A percentile compares a stretch with the other conserved stretches of the same genome.
phyloP scores from a whole-genome alignment of 2,113 vertebrate species.

The Daboia siamensis region DNA sequence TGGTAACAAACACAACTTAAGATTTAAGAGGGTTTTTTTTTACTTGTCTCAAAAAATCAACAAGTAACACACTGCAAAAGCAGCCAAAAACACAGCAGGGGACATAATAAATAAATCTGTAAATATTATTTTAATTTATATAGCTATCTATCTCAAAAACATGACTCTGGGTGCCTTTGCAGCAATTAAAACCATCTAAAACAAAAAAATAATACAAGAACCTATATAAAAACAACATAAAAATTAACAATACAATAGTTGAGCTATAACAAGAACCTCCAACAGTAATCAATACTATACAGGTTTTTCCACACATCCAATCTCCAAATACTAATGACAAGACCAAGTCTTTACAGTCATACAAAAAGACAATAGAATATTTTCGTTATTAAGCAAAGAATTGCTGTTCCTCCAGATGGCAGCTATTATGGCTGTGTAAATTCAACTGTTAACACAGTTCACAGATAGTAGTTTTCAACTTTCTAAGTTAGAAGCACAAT shows the following conservation, averaged over 20 bases:
- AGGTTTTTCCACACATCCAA: neutral
- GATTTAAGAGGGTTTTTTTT: neutral
- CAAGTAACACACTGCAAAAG: too few species aligned
- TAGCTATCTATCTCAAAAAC: neutral
- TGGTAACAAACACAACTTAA: neutral
- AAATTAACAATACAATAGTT: neutral
- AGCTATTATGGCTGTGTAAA: neutral
- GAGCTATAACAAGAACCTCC: neutral
- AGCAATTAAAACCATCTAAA: neutral
- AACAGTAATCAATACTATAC: neutral
- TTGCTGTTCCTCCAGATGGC: too few species aligned
- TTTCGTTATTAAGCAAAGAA: neutral
- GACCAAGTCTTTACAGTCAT: neutral
- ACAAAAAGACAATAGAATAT: neutral
- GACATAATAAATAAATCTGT: too few species aligned
- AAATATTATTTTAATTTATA: too few species aligned
- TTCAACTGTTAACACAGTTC: neutral
- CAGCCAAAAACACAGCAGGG: too few species aligned
- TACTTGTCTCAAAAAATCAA: too few species aligned
- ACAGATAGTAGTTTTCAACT: neutral
- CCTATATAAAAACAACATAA: neutral
- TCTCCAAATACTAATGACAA: neutral
- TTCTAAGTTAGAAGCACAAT: neutral
- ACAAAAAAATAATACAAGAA: neutral
- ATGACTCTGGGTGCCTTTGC: neutral